phyloP scores from a whole-genome alignment of 1,140 invertebrate genomes.

The Stratiolaelaps scimitus region DNA sequence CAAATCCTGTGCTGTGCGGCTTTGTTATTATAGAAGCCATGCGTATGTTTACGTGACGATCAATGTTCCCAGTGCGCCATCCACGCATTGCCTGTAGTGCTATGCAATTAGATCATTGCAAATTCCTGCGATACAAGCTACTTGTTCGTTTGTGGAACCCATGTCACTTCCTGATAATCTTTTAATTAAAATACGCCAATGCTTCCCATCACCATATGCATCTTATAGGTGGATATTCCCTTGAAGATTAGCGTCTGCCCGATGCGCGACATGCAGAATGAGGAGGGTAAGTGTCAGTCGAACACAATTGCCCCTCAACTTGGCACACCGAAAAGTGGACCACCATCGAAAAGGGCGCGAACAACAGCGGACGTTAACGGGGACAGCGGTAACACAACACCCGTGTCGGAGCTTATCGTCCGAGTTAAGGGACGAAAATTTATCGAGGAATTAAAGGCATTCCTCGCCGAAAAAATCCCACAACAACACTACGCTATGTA shows the following conservation, averaged over 20 bases:
- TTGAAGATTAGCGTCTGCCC: slow-evolving; percentile 19
- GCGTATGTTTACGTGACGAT: too few relatives aligned
- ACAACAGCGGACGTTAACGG: too few relatives aligned
- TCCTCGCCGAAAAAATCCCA: background rate
- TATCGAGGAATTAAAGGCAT: slow-evolving; percentile 1
- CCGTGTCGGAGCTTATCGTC: background rate
- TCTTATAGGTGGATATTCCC: slow-evolving; percentile 3
- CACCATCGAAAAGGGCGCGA: too few relatives aligned
- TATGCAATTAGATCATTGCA: background rate
- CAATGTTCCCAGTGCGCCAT: too few relatives aligned
- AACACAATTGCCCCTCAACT: background rate
- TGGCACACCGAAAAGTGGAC: background rate
- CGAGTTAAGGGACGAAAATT: slow-evolving; percentile 14
- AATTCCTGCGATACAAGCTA: background rate
- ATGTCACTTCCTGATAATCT: background rate
- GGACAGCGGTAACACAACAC: background rate
- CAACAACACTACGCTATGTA: background rate
- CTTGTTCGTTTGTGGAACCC: background rate
- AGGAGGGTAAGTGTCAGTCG: background rate
- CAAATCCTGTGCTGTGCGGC: too few relatives aligned
- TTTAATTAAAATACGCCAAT: background rate
- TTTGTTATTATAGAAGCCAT: too few relatives aligned
- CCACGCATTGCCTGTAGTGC: too few relatives aligned
- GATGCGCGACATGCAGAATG: slow-evolving; percentile 18
- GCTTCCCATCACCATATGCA: background rate